These are phyloP conservation scores for Lycia hirtaria DNA, from an alignment of 2,888 invertebrate species.

Conservation along the genomic window DNA sequence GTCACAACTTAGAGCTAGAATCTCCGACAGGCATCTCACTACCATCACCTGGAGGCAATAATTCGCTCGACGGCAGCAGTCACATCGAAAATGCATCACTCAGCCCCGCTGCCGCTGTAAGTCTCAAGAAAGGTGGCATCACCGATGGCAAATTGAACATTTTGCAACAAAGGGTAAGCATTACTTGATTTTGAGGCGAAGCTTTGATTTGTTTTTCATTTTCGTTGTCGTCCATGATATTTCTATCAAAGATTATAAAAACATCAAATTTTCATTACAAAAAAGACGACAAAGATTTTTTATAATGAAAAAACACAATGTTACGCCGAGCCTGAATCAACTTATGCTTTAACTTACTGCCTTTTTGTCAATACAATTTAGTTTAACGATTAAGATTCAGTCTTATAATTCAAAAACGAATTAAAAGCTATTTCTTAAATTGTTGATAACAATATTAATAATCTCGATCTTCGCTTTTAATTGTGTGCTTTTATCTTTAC, in stretches of 20 bases:
- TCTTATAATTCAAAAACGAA: constrained; percentile 46
- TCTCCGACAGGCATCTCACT: constrained; percentile 91
- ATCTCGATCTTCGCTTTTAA: constrained; percentile 28
- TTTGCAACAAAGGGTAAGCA: constrained; percentile 96
- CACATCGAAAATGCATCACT: constrained; percentile 86
- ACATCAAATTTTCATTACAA: constrained; percentile 33
- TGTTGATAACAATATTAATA: constrained; percentile 13
- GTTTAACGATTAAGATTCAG: constrained; percentile 57
- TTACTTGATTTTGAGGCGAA: constrained; percentile 85
- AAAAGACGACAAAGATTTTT: constrained; percentile 65
- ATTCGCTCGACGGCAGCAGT: constrained; percentile 88
- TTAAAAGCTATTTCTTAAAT: constrained; percentile 39
- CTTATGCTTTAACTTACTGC: constrained; percentile 81
- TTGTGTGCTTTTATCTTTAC: constrained; percentile 58
- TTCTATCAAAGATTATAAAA: too few relatives aligned
- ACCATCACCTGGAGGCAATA: constrained; percentile 92
- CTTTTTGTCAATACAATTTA: constrained; percentile 36
- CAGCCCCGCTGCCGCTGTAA: constrained; percentile 89
- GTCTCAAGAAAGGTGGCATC: constrained; percentile 87
- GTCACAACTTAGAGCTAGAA: constrained; percentile 89
- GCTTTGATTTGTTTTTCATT: constrained; percentile 74
- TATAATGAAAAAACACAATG: constrained; percentile 61
- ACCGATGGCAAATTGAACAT: constrained; percentile 87
- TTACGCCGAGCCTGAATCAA: constrained; percentile 84
- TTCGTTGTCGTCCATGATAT: constrained; percentile 63